Percentiles rank a stretch among this genome's conserved stretches.
Evolutionary conservation across 2,113 vertebrate species (phyloP).

Genomic region (Vireo altiloquus): DNA sequence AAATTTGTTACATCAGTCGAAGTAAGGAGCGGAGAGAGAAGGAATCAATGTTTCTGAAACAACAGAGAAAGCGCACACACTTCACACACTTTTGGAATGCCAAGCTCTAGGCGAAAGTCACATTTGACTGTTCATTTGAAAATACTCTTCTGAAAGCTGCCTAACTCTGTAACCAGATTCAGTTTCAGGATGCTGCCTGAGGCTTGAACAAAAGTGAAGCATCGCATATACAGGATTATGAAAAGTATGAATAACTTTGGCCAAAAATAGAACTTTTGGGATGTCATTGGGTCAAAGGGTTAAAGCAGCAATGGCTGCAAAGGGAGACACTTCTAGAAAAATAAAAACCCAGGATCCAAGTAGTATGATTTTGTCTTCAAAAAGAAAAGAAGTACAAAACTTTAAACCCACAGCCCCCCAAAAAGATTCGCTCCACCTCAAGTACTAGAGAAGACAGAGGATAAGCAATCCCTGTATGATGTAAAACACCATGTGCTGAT

Average conservation of each 20-base stretch:
- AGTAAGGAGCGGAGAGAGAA: not conserved
- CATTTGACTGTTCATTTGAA: not conserved
- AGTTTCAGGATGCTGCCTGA: not conserved
- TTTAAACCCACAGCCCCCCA: not conserved
- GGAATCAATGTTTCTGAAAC: not conserved
- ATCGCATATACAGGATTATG: not conserved
- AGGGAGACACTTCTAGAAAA: not conserved
- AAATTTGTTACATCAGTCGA: not conserved
- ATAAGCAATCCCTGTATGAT: not conserved
- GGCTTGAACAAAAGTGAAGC: not conserved
- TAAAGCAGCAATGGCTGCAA: not conserved
- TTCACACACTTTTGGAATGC: not conserved
- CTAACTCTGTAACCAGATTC: not conserved
- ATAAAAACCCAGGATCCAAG: not conserved
- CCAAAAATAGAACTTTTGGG: not conserved
- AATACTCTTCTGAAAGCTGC: not conserved
- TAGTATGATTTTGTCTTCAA: not conserved
- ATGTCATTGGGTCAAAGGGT: not conserved
- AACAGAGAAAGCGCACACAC: not conserved
- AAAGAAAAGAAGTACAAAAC: not conserved
- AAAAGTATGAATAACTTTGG: not conserved
- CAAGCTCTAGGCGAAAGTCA: not conserved
- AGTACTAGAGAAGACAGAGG: not conserved
- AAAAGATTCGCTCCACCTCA: rapidly evolving
- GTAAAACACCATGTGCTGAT: not conserved